A percentile compares a stretch with the other conserved stretches of the same genome.
Conservation (phyloP, 2,113 vertebrate species). For the Caloenas nicobarica region DNA sequence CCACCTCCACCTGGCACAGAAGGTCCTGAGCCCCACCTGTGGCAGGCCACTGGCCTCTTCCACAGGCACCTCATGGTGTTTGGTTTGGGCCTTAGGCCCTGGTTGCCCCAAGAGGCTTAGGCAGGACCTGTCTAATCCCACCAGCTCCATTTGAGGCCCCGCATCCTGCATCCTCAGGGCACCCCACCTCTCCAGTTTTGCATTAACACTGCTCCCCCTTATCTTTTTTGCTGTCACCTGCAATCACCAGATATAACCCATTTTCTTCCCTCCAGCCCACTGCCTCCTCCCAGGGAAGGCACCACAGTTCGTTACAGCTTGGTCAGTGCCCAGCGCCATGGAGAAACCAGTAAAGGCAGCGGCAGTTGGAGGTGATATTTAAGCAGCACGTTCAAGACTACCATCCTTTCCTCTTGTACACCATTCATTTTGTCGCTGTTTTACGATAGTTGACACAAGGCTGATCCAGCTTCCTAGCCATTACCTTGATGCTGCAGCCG, state of each 20-base stretch:
- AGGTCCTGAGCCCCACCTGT: fast-evolving
- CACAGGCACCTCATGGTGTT: too few relatives aligned
- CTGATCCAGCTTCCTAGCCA: background rate
- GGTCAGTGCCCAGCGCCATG: fast-evolving
- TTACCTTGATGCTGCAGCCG: background rate
- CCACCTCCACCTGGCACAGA: fast-evolving
- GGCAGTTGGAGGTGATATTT: background rate
- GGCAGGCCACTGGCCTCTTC: background rate
- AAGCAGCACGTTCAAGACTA: background rate
- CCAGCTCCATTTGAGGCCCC: background rate
- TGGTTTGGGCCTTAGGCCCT: too few relatives aligned
- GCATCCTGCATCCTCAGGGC: fast-evolving
- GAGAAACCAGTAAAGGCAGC: background rate
- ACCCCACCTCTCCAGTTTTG: background rate
- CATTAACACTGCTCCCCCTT: background rate
- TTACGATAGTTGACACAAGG: background rate
- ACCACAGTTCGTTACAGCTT: fast-evolving
- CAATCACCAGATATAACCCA: background rate
- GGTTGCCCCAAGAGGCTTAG: background rate
- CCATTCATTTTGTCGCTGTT: background rate
- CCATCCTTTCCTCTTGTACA: background rate
- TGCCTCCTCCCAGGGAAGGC: background rate
- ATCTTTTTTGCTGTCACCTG: background rate
- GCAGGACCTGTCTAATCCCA: background rate
- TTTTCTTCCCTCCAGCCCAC: background rate